Percentiles rank a stretch among this genome's conserved stretches.
phyloP scores from a whole-genome alignment of 2,797 vertebrate genomes.

The Echeneis naucrates region DNA sequence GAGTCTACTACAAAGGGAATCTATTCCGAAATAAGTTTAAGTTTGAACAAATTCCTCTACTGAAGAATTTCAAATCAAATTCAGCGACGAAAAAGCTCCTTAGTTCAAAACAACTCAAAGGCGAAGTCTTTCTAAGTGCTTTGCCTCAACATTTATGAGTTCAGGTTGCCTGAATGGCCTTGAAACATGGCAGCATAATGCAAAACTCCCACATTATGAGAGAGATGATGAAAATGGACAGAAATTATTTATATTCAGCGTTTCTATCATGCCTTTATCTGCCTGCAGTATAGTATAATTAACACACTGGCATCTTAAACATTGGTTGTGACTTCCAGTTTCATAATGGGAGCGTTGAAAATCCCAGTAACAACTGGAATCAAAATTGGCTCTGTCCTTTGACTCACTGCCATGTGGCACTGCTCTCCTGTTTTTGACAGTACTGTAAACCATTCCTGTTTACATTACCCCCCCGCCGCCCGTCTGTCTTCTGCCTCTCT shows the following conservation, averaged over 20 bases:
- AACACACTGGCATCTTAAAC: not conserved
- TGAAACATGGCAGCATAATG: not conserved
- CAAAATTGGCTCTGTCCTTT: not conserved
- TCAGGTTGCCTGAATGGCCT: not conserved
- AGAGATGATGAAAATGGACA: too few relatives aligned
- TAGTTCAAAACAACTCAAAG: constrained; percentile 9
- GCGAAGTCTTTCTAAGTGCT: not conserved
- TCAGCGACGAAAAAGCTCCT: constrained; percentile 7
- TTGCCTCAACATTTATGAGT: not conserved
- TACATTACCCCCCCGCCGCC: not conserved
- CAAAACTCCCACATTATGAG: constrained; percentile 20
- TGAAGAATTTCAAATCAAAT: constrained; percentile 22
- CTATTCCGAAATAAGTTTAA: constrained; percentile 26
- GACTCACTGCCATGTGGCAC: constrained; percentile 42
- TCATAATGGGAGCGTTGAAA: not conserved
- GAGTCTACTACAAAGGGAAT: not conserved
- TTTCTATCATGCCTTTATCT: not conserved
- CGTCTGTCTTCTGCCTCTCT: not conserved
- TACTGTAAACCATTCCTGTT: constrained; percentile 30
- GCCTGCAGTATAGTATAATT: not conserved
- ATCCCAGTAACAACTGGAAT: not conserved
- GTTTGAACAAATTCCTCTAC: constrained; percentile 14
- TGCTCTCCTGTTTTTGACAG: constrained; percentile 25
- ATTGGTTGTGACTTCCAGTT: not conserved
- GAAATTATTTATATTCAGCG: not conserved